Conservation (phyloP, 2,113 vertebrate genomes). For the Sylvilagus bachmani region DNA sequence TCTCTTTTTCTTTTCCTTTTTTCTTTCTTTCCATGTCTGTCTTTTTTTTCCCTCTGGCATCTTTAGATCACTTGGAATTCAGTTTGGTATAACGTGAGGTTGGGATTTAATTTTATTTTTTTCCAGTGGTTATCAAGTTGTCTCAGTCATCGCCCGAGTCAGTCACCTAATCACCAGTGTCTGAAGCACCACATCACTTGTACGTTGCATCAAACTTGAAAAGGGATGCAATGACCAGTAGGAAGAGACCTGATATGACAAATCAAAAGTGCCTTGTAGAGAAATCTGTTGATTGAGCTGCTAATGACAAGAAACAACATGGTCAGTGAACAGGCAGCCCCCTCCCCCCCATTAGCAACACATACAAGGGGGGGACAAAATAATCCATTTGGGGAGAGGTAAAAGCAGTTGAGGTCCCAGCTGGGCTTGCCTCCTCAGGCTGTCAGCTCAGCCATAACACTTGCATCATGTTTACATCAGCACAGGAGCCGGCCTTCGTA, state of each 20-base stretch:
- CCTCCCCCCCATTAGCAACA: background rate
- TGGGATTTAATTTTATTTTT: slow-evolving; percentile 31
- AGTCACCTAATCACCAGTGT: background rate
- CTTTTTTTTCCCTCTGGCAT: background rate
- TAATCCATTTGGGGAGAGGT: background rate
- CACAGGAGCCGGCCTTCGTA: background rate
- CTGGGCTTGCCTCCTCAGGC: background rate
- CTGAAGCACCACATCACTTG: background rate
- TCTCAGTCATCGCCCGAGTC: background rate
- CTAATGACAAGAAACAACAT: background rate
- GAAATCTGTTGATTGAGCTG: slow-evolving; percentile 15
- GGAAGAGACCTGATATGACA: background rate
- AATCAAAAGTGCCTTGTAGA: slow-evolving; percentile 21
- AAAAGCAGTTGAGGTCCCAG: background rate
- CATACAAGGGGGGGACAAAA: background rate
- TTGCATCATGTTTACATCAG: background rate
- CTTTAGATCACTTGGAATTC: slow-evolving; percentile 25
- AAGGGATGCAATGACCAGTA: background rate
- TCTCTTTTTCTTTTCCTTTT: background rate
- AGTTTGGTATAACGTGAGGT: slow-evolving; percentile 21
- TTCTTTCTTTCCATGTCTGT: background rate
- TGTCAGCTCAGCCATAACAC: background rate
- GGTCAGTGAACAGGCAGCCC: background rate
- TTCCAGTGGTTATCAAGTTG: background rate
- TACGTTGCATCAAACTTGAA: background rate